A percentile compares a stretch with the other conserved stretches of the same genome.
These are phyloP conservation scores for Vesta saturnalis DNA, from an alignment of 2,888 invertebrate species.

Conservation along the genomic window DNA sequence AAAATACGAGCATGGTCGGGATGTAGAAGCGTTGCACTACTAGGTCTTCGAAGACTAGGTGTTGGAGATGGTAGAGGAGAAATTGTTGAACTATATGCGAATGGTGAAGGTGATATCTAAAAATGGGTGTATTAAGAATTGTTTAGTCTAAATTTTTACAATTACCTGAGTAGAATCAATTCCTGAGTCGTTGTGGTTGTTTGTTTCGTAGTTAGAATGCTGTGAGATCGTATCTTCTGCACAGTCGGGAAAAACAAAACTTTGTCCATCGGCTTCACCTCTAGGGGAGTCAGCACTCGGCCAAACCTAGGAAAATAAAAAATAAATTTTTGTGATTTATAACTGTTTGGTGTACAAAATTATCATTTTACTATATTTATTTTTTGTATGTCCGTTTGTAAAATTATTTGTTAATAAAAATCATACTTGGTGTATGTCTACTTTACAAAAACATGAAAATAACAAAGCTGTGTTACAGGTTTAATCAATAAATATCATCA, in stretches of 20 bases:
- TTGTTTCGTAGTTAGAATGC: conserved; percentile 62
- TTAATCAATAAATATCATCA: too few species aligned
- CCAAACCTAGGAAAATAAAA: conserved; percentile 67
- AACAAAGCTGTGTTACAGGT: too few species aligned
- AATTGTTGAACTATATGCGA: conserved; percentile 58
- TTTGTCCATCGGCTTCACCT: conserved; percentile 74
- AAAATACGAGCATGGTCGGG: conserved; percentile 77
- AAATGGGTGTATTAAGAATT: neutral
- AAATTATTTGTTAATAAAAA: too few species aligned
- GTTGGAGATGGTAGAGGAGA: conserved; percentile 58
- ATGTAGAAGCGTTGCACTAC: conserved; percentile 70
- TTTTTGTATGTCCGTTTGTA: too few species aligned
- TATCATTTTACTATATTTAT: neutral
- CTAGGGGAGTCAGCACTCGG: conserved; percentile 77
- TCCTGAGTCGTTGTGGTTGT: conserved; percentile 72
- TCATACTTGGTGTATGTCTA: too few species aligned
- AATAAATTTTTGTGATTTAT: conserved; percentile 7
- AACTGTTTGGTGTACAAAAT: neutral
- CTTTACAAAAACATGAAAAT: too few species aligned
- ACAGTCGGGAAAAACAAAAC: conserved; percentile 71
- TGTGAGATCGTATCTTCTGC: conserved; percentile 58
- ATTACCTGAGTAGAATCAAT: conserved; percentile 77
- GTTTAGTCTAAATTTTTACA: neutral
- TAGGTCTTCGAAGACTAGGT: conserved; percentile 64
- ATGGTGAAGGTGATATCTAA: conserved; percentile 66